phyloP scores from a whole-genome alignment of 1,140 invertebrate species.

The Sycophaga agraensis region DNA sequence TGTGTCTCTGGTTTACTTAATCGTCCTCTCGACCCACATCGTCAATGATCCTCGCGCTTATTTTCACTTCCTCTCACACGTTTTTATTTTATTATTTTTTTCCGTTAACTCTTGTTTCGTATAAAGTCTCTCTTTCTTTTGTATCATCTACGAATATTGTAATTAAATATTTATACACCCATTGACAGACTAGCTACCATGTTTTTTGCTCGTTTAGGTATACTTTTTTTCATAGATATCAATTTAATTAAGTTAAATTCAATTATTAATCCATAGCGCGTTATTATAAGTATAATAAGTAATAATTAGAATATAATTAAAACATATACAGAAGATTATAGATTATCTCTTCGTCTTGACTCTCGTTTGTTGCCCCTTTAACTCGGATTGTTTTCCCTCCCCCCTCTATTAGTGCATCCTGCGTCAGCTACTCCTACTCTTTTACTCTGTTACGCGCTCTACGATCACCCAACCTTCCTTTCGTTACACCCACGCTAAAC shows the following conservation, averaged over 20 bases:
- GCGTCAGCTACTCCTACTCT: too few species aligned
- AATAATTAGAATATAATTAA: conserved; percentile 55
- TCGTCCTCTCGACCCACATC: background rate
- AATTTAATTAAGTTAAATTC: conserved; percentile 49
- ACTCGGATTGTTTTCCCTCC: too few species aligned
- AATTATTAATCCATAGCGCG: conserved; percentile 51
- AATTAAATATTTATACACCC: conserved; percentile 57
- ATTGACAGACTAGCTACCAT: conserved; percentile 56
- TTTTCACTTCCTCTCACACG: conserved; percentile 1
- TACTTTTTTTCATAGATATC: conserved; percentile 51
- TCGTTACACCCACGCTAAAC: too few species aligned
- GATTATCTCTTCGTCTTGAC: conserved; percentile 42
- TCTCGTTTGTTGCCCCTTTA: conserved; percentile 17
- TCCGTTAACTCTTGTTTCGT: background rate
- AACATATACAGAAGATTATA: conserved; percentile 57
- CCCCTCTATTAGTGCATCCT: too few species aligned
- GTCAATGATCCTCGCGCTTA: background rate
- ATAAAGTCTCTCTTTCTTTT: conserved; percentile 23
- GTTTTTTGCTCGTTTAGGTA: conserved; percentile 49
- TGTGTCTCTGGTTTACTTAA: conserved; percentile 5
- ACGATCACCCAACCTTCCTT: too few species aligned
- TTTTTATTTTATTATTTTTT: background rate
- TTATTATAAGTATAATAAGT: conserved; percentile 55
- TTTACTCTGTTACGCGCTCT: too few species aligned
- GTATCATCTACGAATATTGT: conserved; percentile 38